Conservation (phyloP, 2,113 vertebrate genomes). For the Chaetodon trifascialis region DNA sequence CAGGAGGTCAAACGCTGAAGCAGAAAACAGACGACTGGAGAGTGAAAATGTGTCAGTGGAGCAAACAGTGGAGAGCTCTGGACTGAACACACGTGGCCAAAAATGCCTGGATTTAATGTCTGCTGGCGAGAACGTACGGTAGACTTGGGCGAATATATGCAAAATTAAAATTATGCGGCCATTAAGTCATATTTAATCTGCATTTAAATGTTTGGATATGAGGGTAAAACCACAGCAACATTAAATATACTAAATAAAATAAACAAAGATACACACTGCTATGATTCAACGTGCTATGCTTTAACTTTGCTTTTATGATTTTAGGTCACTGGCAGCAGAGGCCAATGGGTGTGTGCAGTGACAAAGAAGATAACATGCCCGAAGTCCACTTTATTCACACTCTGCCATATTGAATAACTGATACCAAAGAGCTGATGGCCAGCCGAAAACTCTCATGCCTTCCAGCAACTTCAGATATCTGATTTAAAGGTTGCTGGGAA, state of each 20-base stretch:
- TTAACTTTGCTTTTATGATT: conserved; percentile 14
- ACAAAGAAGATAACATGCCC: conserved; percentile 31
- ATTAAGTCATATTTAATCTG: not conserved
- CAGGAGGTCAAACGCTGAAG: conserved; percentile 37
- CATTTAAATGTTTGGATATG: not conserved
- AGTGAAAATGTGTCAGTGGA: conserved; percentile 55
- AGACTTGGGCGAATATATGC: not conserved
- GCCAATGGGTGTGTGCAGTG: conserved; percentile 18
- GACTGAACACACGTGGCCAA: not conserved
- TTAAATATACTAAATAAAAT: not conserved
- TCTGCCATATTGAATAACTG: conserved; percentile 21
- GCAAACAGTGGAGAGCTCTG: conserved; percentile 12
- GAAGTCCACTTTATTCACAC: conserved; percentile 22
- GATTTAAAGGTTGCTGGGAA: not conserved
- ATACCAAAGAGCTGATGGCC: not conserved
- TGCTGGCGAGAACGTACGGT: not conserved
- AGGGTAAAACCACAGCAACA: not conserved
- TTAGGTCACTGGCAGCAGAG: conserved; percentile 34
- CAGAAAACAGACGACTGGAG: conserved; percentile 26
- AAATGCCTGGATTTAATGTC: conserved; percentile 11
- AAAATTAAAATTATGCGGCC: not conserved
- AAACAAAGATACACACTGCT: not conserved
- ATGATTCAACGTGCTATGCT: not conserved
- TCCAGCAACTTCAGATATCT: not conserved
- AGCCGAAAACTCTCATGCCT: not conserved